Evolutionary conservation across 2,888 invertebrate species (phyloP).

Genomic region (Apodemia mormo): DNA sequence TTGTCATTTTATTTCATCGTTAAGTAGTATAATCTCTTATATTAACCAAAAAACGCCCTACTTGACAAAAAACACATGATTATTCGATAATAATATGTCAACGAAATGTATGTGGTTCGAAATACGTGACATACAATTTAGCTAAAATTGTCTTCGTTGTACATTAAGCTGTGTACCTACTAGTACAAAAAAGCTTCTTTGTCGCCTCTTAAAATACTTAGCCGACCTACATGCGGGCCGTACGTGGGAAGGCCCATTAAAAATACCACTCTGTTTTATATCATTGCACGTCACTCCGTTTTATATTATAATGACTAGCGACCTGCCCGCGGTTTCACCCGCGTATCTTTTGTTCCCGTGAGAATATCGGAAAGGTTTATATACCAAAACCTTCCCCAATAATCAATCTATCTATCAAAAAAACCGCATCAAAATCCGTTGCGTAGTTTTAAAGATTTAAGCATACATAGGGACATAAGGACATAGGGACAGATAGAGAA

Average conservation of each 20-base stretch:
- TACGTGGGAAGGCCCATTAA: constrained; percentile 12
- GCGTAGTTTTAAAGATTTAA: too few species aligned
- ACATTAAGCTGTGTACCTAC: constrained; percentile 1
- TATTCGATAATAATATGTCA: neutral
- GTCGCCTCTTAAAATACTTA: constrained; percentile 5
- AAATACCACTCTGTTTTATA: constrained; percentile 11
- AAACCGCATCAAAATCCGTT: too few species aligned
- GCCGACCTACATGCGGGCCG: neutral
- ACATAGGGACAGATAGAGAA: too few species aligned
- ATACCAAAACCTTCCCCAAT: too few species aligned
- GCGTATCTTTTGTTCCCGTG: too few species aligned
- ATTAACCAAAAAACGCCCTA: neutral
- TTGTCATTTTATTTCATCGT: too few species aligned
- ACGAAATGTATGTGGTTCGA: constrained; percentile 1
- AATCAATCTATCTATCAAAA: too few species aligned
- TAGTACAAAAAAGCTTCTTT: constrained; percentile 10
- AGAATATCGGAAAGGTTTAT: too few species aligned
- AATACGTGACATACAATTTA: neutral
- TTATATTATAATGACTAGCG: constrained; percentile 1
- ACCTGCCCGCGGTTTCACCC: too few species aligned
- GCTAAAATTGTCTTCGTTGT: constrained; percentile 13
- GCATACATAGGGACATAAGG: too few species aligned
- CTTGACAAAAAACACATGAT: neutral
- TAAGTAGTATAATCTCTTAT: too few species aligned
- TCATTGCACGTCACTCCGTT: neutral